Conservation (phyloP, 2,888 invertebrate species). For the Agrochola litura region DNA sequence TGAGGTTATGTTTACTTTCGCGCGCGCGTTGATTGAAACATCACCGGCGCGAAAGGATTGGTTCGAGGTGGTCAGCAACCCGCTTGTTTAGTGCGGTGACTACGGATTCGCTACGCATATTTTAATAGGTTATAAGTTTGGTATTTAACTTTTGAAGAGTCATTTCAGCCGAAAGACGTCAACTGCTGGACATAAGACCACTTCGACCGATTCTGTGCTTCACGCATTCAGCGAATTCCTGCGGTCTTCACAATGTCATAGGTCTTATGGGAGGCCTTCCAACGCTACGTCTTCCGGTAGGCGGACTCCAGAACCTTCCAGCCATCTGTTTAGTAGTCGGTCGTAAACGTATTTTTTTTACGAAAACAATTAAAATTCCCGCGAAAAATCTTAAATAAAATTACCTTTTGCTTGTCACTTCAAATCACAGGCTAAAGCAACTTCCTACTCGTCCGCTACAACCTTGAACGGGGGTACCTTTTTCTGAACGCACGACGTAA, state of each 20-base stretch:
- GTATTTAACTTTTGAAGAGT: neutral
- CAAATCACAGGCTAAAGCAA: neutral
- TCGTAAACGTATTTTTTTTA: neutral
- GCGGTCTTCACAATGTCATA: neutral
- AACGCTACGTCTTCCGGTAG: neutral
- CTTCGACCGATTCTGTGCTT: neutral
- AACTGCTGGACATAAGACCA: neutral
- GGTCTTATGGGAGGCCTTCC: neutral
- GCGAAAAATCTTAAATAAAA: neutral
- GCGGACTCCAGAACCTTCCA: neutral
- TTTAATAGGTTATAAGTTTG: neutral
- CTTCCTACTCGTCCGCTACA: neutral
- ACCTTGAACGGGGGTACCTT: conserved; percentile 9
- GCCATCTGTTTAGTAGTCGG: neutral
- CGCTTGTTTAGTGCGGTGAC: neutral
- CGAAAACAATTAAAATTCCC: neutral
- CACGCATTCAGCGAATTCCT: neutral
- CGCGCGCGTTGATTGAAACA: conserved; percentile 13
- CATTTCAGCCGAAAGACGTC: neutral
- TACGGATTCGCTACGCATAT: neutral
- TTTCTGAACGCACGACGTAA: neutral
- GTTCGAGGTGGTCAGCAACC: conserved; percentile 13
- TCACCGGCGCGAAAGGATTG: conserved; percentile 5
- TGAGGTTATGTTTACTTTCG: conserved; percentile 31
- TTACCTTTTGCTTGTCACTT: neutral